A percentile compares a stretch with the other conserved stretches of the same genome.
Conservation (phyloP, 2,888 invertebrate species). For the Saturnia pavonia region DNA sequence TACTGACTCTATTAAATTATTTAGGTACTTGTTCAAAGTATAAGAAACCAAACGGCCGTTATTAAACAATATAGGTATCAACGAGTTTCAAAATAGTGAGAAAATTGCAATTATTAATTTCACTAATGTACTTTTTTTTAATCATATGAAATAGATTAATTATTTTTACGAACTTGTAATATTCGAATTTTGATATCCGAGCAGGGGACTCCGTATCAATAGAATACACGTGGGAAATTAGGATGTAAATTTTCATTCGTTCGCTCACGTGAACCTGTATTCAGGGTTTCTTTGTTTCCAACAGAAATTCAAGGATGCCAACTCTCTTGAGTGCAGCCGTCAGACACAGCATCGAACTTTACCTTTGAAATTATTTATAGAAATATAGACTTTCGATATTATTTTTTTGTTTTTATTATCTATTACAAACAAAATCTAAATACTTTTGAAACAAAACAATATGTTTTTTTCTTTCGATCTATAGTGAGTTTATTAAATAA, state of each 20-base stretch:
- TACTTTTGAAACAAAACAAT: too few species aligned
- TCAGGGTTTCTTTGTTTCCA: slow-evolving; percentile 77
- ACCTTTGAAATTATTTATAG: slow-evolving; percentile 28
- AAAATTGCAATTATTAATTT: too few species aligned
- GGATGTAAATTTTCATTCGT: slow-evolving; percentile 79
- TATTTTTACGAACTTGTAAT: slow-evolving; percentile 26
- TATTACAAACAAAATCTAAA: too few species aligned
- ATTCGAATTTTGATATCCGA: slow-evolving; percentile 68
- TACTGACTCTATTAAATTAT: too few species aligned
- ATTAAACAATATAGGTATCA: too few species aligned
- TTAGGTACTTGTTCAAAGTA: too few species aligned
- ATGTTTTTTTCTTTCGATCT: too few species aligned
- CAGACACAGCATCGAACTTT: slow-evolving; percentile 39
- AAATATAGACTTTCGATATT: slow-evolving; percentile 6
- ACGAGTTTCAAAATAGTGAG: too few species aligned
- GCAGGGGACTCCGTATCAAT: slow-evolving; percentile 48
- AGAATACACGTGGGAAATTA: slow-evolving; percentile 78
- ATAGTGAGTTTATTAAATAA: too few species aligned
- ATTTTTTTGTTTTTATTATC: too few species aligned
- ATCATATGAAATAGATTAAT: background rate
- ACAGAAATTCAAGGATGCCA: slow-evolving; percentile 74
- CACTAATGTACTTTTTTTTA: too few species aligned
- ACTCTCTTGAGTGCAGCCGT: slow-evolving; percentile 52
- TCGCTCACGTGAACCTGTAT: slow-evolving; percentile 66
- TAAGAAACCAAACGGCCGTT: too few species aligned